These are phyloP conservation scores for Odontocerum albicorne DNA, from an alignment of 2,888 invertebrate species.

Conservation along the genomic window DNA sequence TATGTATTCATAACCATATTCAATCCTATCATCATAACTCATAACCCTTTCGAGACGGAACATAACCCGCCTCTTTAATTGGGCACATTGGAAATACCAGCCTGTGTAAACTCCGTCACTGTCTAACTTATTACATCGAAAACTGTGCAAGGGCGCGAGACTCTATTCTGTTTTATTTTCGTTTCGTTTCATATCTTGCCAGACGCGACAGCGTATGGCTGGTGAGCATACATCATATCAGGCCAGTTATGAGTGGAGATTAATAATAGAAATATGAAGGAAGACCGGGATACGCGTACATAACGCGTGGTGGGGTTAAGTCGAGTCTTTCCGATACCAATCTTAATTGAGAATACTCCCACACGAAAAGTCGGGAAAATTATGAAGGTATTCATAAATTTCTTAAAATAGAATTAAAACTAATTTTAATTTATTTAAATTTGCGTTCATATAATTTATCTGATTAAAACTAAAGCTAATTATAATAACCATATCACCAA, in stretches of 20 bases:
- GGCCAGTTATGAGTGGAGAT: constrained; percentile 28
- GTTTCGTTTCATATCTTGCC: neutral
- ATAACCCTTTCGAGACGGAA: constrained; percentile 46
- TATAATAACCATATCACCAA: too few relatives aligned
- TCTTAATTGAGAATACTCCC: constrained; percentile 20
- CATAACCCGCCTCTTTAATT: constrained; percentile 15
- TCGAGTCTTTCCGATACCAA: constrained; percentile 1
- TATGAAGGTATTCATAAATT: too few relatives aligned
- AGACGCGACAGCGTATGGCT: constrained; percentile 3
- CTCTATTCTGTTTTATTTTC: neutral
- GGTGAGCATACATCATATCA: constrained; percentile 23
- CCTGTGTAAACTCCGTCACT: constrained; percentile 10
- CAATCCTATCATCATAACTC: constrained; percentile 59
- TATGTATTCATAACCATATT: constrained; percentile 62
- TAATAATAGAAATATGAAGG: constrained; percentile 32
- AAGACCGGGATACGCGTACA: neutral
- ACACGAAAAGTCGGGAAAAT: too few relatives aligned
- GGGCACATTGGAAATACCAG: neutral
- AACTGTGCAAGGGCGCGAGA: neutral
- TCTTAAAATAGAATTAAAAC: too few relatives aligned
- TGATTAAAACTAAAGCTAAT: too few relatives aligned
- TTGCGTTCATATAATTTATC: too few relatives aligned
- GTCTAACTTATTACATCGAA: neutral
- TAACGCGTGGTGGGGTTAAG: constrained; percentile 3
- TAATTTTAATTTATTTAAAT: too few relatives aligned